These are phyloP conservation scores for Phaethon lepturus DNA, from an alignment of 2,113 vertebrate species.

Conservation along the genomic window DNA sequence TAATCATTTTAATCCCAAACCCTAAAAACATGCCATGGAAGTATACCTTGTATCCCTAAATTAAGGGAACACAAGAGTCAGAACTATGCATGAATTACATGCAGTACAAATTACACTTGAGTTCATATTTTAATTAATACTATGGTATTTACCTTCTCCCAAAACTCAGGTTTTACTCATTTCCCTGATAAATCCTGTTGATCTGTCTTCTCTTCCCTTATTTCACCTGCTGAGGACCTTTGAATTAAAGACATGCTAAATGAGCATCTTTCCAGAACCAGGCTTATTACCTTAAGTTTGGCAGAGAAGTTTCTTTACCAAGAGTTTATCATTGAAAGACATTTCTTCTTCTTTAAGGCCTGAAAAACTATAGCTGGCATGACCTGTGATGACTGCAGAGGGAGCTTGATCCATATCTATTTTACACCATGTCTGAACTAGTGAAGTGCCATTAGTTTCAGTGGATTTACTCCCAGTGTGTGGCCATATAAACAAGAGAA, in stretches of 20 bases:
- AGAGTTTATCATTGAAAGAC: neutral
- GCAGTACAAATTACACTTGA: neutral
- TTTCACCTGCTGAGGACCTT: neutral
- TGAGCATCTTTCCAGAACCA: neutral
- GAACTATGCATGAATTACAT: neutral
- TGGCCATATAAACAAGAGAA: neutral
- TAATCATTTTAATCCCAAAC: neutral
- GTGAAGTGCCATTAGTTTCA: neutral
- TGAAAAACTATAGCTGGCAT: neutral
- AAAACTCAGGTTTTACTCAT: neutral
- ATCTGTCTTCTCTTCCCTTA: neutral
- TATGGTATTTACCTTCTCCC: neutral
- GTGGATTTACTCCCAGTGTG: neutral
- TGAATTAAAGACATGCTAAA: neutral
- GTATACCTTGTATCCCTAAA: neutral
- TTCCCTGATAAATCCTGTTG: neutral
- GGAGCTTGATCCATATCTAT: neutral
- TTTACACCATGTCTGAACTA: neutral
- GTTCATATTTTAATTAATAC: neutral
- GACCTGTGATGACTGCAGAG: neutral
- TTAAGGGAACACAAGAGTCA: neutral
- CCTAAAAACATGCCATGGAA: neutral
- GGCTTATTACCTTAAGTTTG: neutral
- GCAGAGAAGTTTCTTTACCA: neutral
- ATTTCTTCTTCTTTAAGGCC: neutral